These are phyloP conservation scores for Sebastes trivittatus DNA, from an alignment of 2,797 vertebrate genomes.

Conservation along the genomic window DNA sequence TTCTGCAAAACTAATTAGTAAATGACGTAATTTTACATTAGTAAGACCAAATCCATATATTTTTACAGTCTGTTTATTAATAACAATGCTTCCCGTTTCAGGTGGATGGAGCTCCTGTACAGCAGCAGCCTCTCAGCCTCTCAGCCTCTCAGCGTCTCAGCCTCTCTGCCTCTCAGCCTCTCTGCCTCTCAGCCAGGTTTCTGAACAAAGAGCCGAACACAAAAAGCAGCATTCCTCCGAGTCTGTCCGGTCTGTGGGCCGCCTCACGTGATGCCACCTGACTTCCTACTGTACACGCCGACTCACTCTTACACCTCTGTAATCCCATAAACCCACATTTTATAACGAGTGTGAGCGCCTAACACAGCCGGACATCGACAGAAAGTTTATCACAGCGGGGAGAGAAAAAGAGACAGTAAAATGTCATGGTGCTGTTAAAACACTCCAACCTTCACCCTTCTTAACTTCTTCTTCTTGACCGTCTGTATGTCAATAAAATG, in stretches of 20 bases:
- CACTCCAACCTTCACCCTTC: background rate
- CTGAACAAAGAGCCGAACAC: conserved; percentile 20
- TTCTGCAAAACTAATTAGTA: background rate
- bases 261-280: conserved; percentile 61
- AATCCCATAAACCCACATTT: background rate
- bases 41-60: background rate
- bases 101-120: background rate
- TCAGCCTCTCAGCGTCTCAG: background rate
- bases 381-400: background rate
- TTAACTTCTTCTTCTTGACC: background rate
- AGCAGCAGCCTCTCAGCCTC: background rate
- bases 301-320: conserved; percentile 27
- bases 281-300: conserved; percentile 40
- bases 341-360: background rate
- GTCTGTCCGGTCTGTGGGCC: conserved; percentile 37
- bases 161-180: background rate
- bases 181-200: background rate
- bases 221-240: conserved; percentile 61
- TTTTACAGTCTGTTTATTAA: background rate
- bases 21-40: background rate
- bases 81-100: background rate
- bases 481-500: background rate
- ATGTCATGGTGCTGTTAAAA: background rate
- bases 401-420: background rate
- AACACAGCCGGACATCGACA: background rate